A percentile compares a stretch with the other conserved stretches of the same genome.
Evolutionary conservation across 2,888 invertebrate species (phyloP).

Genomic region (Lepidocyrtoides sp.): DNA sequence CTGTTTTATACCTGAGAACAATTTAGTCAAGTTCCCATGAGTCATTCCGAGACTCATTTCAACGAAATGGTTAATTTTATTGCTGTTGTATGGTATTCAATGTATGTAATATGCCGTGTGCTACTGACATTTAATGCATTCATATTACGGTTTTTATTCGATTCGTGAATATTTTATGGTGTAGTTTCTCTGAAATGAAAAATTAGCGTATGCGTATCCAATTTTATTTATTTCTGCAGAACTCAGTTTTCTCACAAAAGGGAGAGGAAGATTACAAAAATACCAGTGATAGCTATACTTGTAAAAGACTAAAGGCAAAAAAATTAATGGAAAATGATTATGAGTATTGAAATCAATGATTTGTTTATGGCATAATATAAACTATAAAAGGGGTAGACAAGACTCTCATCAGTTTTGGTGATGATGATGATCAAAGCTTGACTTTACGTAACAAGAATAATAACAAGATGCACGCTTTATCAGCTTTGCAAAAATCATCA

Average conservation of each 20-base stretch:
- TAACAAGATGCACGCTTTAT: too few relatives aligned
- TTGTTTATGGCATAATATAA: too few relatives aligned
- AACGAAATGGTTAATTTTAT: not conserved
- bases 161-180: constrained; percentile 13
- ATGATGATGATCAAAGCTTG: too few relatives aligned
- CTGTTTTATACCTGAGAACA: constrained; percentile 39
- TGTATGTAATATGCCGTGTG: not conserved
- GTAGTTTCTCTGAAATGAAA: constrained; percentile 26
- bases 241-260: constrained; percentile 55
- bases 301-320: too few relatives aligned
- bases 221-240: not conserved
- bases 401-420: too few relatives aligned
- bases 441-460: too few relatives aligned
- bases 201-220: not conserved
- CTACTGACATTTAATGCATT: not conserved
- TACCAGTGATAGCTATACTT: too few relatives aligned
- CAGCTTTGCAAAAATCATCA: too few relatives aligned
- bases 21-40: constrained; percentile 68
- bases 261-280: constrained; percentile 26
- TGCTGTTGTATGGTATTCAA: not conserved
- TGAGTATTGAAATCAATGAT: too few relatives aligned
- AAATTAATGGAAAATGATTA: too few relatives aligned
- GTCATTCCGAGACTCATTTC: not conserved
- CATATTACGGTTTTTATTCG: not conserved
- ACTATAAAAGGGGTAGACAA: too few relatives aligned